These are phyloP conservation scores for Drosophila oshimai DNA, from an alignment of 1,140 invertebrate genomes.

Conservation along the genomic window DNA sequence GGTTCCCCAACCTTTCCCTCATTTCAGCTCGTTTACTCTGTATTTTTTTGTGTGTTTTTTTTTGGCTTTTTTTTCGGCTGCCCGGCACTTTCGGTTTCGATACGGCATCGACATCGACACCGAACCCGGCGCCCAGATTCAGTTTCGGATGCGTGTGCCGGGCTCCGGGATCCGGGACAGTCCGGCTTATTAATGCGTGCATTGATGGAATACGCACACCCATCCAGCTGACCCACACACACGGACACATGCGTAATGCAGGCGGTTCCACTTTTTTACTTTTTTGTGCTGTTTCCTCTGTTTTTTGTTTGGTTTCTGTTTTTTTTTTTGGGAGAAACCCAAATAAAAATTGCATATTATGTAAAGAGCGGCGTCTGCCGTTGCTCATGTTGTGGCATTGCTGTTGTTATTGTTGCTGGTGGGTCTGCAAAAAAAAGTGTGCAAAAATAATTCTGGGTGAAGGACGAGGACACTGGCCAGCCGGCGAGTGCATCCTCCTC, in stretches of 20 bases:
- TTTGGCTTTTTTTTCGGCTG: conserved; percentile 27
- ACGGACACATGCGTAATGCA: conserved; percentile 69
- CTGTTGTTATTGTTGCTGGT: conserved; percentile 30
- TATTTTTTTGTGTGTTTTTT: conserved; percentile 3
- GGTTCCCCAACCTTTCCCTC: conserved; percentile 23
- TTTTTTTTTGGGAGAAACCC: conserved; percentile 46
- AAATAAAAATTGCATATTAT: conserved; percentile 82
- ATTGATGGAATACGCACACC: conserved; percentile 74
- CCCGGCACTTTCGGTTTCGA: conserved; percentile 60
- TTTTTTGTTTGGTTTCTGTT: conserved; percentile 29
- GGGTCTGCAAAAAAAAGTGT: conserved; percentile 40
- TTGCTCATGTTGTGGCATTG: conserved; percentile 37
- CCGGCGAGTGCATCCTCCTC: conserved; percentile 29
- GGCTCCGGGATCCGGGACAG: conserved; percentile 17
- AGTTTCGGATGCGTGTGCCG: conserved; percentile 39
- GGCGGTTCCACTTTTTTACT: conserved; percentile 9
- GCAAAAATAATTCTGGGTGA: conserved; percentile 82
- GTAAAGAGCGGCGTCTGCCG: conserved; percentile 62
- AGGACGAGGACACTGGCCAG: conserved; percentile 71
- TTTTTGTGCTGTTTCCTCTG: conserved; percentile 2
- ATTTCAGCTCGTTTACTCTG: conserved; percentile 21
- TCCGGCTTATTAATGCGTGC: conserved; percentile 75
- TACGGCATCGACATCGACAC: conserved; percentile 36
- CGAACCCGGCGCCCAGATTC: conserved; percentile 56
- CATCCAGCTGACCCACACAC: conserved; percentile 10